phyloP scores from a whole-genome alignment of 2,888 invertebrate genomes.

The Phaedon cochleariae region DNA sequence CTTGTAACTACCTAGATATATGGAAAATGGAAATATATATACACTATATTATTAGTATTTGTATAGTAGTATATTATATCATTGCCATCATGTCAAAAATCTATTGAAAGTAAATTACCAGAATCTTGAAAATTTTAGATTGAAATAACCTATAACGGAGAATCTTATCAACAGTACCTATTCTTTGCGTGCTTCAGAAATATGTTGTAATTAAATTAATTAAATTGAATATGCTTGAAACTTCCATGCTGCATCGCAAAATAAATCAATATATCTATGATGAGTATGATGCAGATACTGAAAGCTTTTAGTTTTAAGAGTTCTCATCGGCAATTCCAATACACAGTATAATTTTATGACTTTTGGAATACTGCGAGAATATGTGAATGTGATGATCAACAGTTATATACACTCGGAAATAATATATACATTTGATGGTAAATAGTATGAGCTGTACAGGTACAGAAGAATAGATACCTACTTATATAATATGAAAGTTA shows the following conservation, averaged over 20 bases:
- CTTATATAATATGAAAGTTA: too few species aligned
- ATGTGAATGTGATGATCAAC: background rate
- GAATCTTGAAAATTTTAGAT: too few species aligned
- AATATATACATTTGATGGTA: background rate
- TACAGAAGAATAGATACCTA: too few species aligned
- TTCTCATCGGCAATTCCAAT: background rate
- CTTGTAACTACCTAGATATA: too few species aligned
- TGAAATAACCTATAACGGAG: too few species aligned
- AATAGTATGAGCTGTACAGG: background rate
- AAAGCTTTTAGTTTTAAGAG: background rate
- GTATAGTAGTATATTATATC: too few species aligned
- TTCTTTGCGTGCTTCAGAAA: background rate
- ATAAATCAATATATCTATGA: too few species aligned
- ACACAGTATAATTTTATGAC: background rate
- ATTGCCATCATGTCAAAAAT: too few species aligned
- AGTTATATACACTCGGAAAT: background rate
- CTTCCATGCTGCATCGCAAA: background rate
- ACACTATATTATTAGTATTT: too few species aligned
- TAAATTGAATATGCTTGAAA: background rate
- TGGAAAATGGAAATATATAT: too few species aligned
- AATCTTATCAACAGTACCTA: too few species aligned
- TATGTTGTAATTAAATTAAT: background rate
- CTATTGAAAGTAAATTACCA: too few species aligned
- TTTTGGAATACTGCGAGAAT: background rate
- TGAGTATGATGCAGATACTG: background rate